A percentile compares a stretch with the other conserved stretches of the same genome.
phyloP scores from a whole-genome alignment of 2,797 vertebrate genomes.

The Phrynocephalus guinanensis region DNA sequence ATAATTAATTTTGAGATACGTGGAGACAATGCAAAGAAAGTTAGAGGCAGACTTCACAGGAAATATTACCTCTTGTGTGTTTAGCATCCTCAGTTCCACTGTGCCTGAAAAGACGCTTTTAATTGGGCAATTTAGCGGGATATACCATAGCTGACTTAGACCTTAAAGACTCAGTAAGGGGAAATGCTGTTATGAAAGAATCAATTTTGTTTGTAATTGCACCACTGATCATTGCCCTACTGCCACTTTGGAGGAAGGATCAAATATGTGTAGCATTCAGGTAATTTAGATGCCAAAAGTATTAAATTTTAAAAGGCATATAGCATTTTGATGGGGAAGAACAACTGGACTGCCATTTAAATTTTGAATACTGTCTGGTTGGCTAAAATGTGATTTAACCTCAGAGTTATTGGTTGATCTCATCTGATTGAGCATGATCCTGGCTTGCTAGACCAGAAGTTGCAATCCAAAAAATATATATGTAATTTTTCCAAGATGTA shows the following conservation, averaged over 20 bases:
- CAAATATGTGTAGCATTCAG: not conserved
- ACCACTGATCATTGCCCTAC: not conserved
- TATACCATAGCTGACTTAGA: not conserved
- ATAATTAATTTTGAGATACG: not conserved
- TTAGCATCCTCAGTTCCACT: not conserved
- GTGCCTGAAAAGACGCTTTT: not conserved
- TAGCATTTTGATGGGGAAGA: slow-evolving; percentile 3
- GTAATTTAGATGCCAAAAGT: slow-evolving; percentile 24
- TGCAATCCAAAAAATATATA: too few species aligned
- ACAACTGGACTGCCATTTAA: slow-evolving; percentile 6
- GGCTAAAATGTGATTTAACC: not conserved
- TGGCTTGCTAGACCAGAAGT: too few species aligned
- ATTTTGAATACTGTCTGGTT: not conserved
- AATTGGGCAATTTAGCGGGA: not conserved
- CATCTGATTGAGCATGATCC: too few species aligned
- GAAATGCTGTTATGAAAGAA: not conserved
- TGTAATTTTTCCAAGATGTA: too few species aligned
- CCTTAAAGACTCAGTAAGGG: not conserved
- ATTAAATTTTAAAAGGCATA: slow-evolving; percentile 15
- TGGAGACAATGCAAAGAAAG: not conserved
- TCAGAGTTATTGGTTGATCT: not conserved
- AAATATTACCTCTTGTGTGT: not conserved
- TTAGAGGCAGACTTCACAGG: not conserved
- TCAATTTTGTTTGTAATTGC: not conserved
- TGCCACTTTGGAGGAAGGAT: not conserved